Percentiles rank a stretch among this genome's conserved stretches.
phyloP scores from a whole-genome alignment of 2,797 vertebrate genomes.

The Mormyrops attenuatus region DNA sequence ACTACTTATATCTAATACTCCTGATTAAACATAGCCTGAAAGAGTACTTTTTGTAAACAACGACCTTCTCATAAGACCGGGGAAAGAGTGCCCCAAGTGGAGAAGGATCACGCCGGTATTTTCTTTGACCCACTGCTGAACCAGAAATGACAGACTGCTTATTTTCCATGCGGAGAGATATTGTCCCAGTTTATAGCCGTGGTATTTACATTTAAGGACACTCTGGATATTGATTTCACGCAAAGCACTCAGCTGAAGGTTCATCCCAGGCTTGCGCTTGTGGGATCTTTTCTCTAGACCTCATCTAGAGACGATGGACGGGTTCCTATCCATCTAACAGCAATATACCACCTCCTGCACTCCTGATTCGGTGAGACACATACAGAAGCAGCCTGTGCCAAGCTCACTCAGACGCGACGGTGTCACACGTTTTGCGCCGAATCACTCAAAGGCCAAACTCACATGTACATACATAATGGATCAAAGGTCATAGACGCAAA shows the following conservation, averaged over 20 bases:
- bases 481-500: slow-evolving; percentile 37
- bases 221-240: neutral
- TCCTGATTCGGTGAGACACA: neutral
- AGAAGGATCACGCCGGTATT: neutral
- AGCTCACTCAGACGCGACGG: neutral
- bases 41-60: neutral
- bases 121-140: slow-evolving; percentile 30
- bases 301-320: neutral
- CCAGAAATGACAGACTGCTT: neutral
- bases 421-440: neutral
- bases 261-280: neutral
- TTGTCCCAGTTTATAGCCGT: neutral
- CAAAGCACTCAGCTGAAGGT: neutral
- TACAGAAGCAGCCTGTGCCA: neutral
- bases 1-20: neutral
- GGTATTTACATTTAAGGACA: neutral
- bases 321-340: neutral
- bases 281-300: neutral
- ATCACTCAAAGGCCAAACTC: neutral
- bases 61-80: neutral
- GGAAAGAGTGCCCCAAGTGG: neutral
- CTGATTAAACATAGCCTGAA: neutral
- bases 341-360: neutral
- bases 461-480: slow-evolving; percentile 15
- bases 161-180: neutral